Conservation (phyloP, 2,797 vertebrate genomes). For the Mus caroli region DNA sequence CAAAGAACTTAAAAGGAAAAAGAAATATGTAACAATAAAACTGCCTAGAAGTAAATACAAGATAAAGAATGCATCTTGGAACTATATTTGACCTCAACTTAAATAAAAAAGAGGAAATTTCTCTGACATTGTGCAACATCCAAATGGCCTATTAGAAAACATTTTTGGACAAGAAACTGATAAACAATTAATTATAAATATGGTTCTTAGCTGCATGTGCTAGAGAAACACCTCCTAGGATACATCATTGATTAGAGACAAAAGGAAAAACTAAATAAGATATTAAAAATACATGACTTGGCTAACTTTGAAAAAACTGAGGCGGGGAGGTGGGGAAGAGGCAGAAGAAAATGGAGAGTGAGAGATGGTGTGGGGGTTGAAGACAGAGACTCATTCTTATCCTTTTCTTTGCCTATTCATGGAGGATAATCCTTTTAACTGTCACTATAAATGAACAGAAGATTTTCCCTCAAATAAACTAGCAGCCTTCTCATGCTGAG, state of each 20-base stretch:
- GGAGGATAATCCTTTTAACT: not conserved
- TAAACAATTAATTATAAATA: not conserved
- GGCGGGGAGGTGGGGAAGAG: accelerated
- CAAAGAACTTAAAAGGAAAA: not conserved
- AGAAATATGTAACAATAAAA: not conserved
- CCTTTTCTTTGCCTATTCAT: not conserved
- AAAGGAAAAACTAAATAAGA: too few species aligned
- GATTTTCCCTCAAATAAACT: not conserved
- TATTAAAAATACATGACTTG: not conserved
- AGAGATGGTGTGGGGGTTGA: too few species aligned
- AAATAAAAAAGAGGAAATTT: not conserved
- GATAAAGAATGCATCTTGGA: not conserved
- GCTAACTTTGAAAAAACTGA: not conserved
- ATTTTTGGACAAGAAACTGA: not conserved
- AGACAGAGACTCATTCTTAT: not conserved
- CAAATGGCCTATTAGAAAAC: not conserved
- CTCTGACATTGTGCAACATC: not conserved
- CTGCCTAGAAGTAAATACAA: not conserved
- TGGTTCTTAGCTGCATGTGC: not conserved
- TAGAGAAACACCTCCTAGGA: not conserved
- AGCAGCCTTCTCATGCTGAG: not conserved
- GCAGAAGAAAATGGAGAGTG: not conserved
- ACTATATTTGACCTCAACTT: not conserved
- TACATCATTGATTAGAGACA: too few species aligned
- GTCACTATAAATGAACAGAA: not conserved